Percentiles rank a stretch among this genome's conserved stretches.
phyloP scores from a whole-genome alignment of 2,888 invertebrate genomes.

The Catocala sponsa region DNA sequence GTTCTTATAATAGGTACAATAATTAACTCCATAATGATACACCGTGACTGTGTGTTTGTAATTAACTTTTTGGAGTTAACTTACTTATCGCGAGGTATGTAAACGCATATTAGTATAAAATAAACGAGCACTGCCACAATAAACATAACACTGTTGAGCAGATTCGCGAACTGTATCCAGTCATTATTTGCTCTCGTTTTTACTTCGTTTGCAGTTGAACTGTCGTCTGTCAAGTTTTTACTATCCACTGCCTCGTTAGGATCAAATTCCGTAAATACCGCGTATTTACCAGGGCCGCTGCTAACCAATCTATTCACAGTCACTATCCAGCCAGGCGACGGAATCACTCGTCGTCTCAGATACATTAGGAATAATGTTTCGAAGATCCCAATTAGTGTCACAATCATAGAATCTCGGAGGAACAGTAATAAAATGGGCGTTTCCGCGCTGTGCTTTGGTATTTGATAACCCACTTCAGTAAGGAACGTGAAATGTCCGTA shows the following conservation, averaged over 20 bases:
- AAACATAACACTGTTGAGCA: constrained; percentile 75
- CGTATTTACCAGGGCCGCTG: constrained; percentile 76
- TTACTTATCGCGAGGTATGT: constrained; percentile 71
- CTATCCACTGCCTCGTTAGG: constrained; percentile 63
- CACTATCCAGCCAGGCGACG: constrained; percentile 73
- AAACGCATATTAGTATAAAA: constrained; percentile 68
- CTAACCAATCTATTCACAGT: constrained; percentile 65
- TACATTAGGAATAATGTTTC: constrained; percentile 75
- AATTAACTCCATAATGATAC: neutral
- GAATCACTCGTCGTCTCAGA: constrained; percentile 61
- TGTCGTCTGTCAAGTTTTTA: constrained; percentile 64
- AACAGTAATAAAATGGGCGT: constrained; percentile 87
- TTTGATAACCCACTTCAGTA: constrained; percentile 87
- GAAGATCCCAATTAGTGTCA: constrained; percentile 71
- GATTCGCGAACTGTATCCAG: constrained; percentile 77
- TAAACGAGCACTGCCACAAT: constrained; percentile 70
- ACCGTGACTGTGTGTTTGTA: too few species aligned
- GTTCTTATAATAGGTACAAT: neutral
- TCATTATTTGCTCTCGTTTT: constrained; percentile 58
- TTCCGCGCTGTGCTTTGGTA: constrained; percentile 88
- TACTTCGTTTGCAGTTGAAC: constrained; percentile 45
- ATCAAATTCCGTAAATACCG: constrained; percentile 81
- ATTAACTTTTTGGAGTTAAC: too few species aligned
- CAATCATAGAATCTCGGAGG: constrained; percentile 79
- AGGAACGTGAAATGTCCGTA: constrained; percentile 89